A percentile compares a stretch with the other conserved stretches of the same genome.
phyloP scores from a whole-genome alignment of 2,113 vertebrate species.

The Monarcha castaneiventris region DNA sequence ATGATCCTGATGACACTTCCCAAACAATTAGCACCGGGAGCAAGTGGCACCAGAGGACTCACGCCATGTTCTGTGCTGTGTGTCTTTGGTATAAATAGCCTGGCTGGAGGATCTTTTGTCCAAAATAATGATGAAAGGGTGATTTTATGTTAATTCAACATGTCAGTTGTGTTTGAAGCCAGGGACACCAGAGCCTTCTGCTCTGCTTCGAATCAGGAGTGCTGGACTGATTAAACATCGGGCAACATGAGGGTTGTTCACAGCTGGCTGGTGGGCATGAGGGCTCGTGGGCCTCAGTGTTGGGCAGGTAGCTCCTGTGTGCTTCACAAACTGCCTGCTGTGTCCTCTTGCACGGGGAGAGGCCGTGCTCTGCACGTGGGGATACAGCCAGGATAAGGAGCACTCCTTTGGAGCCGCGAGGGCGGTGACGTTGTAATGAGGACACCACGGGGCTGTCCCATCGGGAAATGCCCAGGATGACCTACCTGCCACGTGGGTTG shows the following conservation, averaged over 20 bases:
- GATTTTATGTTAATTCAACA: constrained; percentile 61
- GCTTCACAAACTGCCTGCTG: background rate
- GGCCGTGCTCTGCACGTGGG: fast-evolving
- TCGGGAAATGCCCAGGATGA: background rate
- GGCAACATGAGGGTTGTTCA: background rate
- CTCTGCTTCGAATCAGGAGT: background rate
- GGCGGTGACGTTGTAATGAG: background rate
- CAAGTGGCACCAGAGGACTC: background rate
- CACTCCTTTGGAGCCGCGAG: background rate
- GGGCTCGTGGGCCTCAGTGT: background rate
- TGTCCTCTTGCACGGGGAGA: background rate
- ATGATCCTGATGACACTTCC: constrained; percentile 21
- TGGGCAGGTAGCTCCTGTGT: background rate
- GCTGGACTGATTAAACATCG: background rate
- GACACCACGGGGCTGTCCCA: background rate
- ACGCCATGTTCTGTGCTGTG: background rate
- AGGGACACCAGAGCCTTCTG: background rate
- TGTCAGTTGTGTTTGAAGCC: constrained; percentile 64
- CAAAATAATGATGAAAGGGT: constrained; percentile 32
- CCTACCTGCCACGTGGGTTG: too few relatives aligned
- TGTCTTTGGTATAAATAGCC: constrained; percentile 35
- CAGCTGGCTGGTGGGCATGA: background rate
- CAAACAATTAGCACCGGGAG: constrained; percentile 22
- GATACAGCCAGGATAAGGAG: background rate
- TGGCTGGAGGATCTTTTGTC: background rate